Base-by-base conservation (phyloP, 2,113 vertebrate species). In the Leptobrachium leishanense region DNA sequence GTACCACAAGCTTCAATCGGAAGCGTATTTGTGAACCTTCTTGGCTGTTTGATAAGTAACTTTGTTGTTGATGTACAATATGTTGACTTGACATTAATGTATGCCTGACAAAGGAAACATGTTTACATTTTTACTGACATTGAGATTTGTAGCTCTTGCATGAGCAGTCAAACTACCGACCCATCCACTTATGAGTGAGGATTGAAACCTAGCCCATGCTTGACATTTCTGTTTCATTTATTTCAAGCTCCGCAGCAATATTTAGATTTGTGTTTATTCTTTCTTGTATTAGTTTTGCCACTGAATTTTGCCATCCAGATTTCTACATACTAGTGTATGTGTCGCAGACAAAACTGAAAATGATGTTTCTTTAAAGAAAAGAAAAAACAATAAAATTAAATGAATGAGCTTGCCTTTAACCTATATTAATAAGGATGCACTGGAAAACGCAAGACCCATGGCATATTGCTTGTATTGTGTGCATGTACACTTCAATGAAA, bases 161-260 rank as follows among this genome's bases (percentile, higher is more conserved):
- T 69, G 66, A 69, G 75, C 6, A 50, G 66, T 39, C 66, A 69
- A 69, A 54, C 43, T 66, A 77, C 12, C 69, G 75, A 77, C 75
- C 75, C 75, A 59, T 77, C 67, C 40, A 15, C 2, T 59, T 69
- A 11, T 69, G 6, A 39, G 39, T 66, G 65, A 46, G 10, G 66
- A 77, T 69, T 77, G 75, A 77, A 77, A 77, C 20, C 43, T 59
- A 77, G 53, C 66, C 75, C 68, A 77, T 77, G 75, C 46, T 62
- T 77, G 53, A 69, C 66, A 69, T 69, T 77, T 76, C 42, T 54
- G 39, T 77, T 69, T 69, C 11, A 69, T 77, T 77, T 77, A 44
- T 69, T 69, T 77, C 15, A 69, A 39, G 41, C 43, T 39, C 40
- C 12, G 66, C 66, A 69, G 11, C 12, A 9, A 41, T 44, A 41